Evolutionary conservation across 2,888 invertebrate species (phyloP), one percentile per base, ranked within the genome.

Genomic region (Andrena camellia): DNA sequence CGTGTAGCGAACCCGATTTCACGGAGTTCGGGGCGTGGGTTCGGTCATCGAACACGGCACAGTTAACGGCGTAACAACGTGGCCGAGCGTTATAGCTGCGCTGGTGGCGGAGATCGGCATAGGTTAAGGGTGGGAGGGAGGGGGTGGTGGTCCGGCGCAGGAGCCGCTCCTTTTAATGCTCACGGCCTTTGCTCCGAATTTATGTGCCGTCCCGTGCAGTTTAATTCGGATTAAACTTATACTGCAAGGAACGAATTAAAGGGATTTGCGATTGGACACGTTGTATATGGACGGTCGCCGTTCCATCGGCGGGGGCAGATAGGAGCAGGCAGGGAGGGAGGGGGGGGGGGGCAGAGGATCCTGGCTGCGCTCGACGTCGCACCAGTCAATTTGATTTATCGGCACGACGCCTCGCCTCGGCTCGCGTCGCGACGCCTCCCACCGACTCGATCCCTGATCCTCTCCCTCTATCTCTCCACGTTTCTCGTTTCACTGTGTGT

Each of bases 331-430:
- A 71, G 74, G 73, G 60, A 69, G 42, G 4, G 33, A 72, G 76
- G 35, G 74, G 74, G 75, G 63, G 70, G 35, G 33, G 35, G 3
- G 4, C 42, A 42, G 42, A 42, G 42, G 42, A 42, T 42, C 42
- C 90, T 88, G 89, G 88, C 91, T 91, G 91, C 88, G 87, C 87
- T 81, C 89, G 91, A 92, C 91, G 89, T 91, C 89, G 88, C 87
- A 92, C 91, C 90, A 91, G 91, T 91, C 91, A 91, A 91, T 91
- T 92, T 93, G 93, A 93, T 93, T 92, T 93, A 93, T 93, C 88
- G 91, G 83, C 87, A 86, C 88, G 88, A 88, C 88, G 87, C 88
- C 87, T 87, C 81, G 88, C 88, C 78, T 87, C 81, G 88, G 88
- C 78, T 87, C 89, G 86, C 86, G 81, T 87, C 85, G 88, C 88